Evolutionary conservation across 2,888 invertebrate species (phyloP), one percentile per base, ranked within the genome.

Genomic region (Notodonta dromedarius): DNA sequence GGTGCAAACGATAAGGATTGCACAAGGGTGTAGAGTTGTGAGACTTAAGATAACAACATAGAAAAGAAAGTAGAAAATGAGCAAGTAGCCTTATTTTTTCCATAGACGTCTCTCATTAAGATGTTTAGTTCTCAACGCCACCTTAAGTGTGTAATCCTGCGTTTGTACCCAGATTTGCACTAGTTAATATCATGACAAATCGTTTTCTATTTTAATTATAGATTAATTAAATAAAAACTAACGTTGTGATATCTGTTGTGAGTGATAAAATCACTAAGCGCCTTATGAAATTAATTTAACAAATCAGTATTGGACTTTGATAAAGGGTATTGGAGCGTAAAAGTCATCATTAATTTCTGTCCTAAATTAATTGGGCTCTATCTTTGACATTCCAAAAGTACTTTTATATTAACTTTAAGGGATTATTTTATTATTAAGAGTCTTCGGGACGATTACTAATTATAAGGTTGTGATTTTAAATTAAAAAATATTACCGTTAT

Each of bases 401-500:
- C 1, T 51, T 51, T 12, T 48, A 11, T 48, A 48, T 14, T 13
- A 48, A n/a, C 48, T 13, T 48, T 35, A 35, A 48, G 48, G n/a
- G 5, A 48, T 48, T n/a, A 5, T 13, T 48, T 48, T 48, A 48
- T n/a, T 48, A 48, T 48, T 14, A 13, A 48, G n/a, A 48, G 48
- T n/a, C 35, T 35, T 35, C 7, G 4, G 7, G 2, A 35, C 35
- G 1, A 35, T 35, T 4, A 35, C 1, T 35, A 35, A 35, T 35
- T 35, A 14, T 42, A 56, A 64, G 74, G 74, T 74, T 74, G 74
- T 74, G 74, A 74, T 66, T 70, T 60, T 54, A 61, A 48, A 64
- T 62, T 69, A 69, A 62, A 54, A 58, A 48, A 2, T 48, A 4
- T 6, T 48, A 35, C 35, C 5, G n/a, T 48, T n/a, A 42, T 42